Base-by-base conservation (phyloP, 2,113 vertebrate genomes). In the Chinchilla lanigera region DNA sequence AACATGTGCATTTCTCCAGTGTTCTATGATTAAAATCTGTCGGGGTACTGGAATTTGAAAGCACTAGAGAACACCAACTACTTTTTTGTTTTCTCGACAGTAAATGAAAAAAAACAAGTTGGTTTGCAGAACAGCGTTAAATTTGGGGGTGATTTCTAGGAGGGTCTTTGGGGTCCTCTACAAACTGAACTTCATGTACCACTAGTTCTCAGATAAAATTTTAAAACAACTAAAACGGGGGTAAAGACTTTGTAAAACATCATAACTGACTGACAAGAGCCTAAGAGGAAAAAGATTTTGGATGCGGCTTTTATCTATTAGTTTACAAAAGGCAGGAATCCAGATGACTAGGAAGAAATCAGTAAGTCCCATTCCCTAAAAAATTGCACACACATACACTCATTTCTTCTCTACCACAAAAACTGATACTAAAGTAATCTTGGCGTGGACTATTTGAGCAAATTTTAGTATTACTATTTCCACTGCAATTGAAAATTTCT, bases 11-110 rank as follows among this genome's bases (percentile, higher is more conserved):
- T 41, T 85, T 75, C 77, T 89, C 50, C 54, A 69, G 5, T 33
- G 35, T 78, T 89, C 80, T 84, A 47, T 50, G 89, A 86, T 60
- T 93, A 92, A 73, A 94, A 75, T 67, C 47, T 52, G 86, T 69
- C 67, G 60, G n/a, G 20, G 41, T 12, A 33, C 56, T 30, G 24
- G 24, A 80, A 67, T 61, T n/a, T 60, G 69, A 95, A 87, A 90
- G 58, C 35, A 83, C 9, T 44, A 73, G 1, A n/a, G 81, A 94
- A 81, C 35, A 90, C 44, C 13, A 77, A 77, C 80, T 89, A 56
- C 65, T 80, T 93, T 94, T 69, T 71, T 90, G 28, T 84, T 94
- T 90, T 86, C 86, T 75, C 94, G 41, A 97, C 54, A 90, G 96
- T 4, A 28, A 65, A 81, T 63, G 44, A 92, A 50, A 78, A 78